Evolutionary conservation across 2,888 invertebrate genomes (phyloP), one percentile per base, ranked within the genome.

Genomic region (Mactromeris polynyma): DNA sequence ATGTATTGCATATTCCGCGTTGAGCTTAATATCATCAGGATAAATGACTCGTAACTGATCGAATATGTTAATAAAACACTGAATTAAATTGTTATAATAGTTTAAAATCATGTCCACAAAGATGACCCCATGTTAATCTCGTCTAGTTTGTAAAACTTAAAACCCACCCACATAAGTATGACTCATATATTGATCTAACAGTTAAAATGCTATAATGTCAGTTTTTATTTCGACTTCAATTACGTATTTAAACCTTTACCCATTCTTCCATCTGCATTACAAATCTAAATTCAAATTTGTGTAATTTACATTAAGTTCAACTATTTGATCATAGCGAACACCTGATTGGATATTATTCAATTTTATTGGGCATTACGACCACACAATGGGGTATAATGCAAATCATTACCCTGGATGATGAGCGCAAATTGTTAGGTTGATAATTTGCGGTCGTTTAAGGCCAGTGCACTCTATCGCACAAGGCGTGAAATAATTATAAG

Each of bases 271-370:
- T 64, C 26, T 64, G 26, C 6, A 26, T 64, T 64, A 26, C 58
- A 64, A 64, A 64, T 64, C 26, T 64, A 64, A 64, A 64, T 64
- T 26, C 21, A 64, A 26, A 7, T 64, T 64, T 4, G 36, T 73
- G 33, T 73, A 17, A 36, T 73, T 33, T 73, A 73, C 26, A 17
- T 36, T 33, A 26, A 1, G 73, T 26, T 73, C 73, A 17, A 19
- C 36, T 73, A 33, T 26, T 36, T 73, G 73, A 73, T 73, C 73
- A 17, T 1, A 73, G 58, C n/a, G 26, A 7, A 9, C 26, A 26
- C n/a, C 1, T n/a, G n/a, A 73, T 73, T 19, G 33, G 73, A 33
- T 73, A 21, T 73, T 73, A 73, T 73, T 73, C 73, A 73, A 73
- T 36, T 73, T 33, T 73, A 73, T 73, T 73, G 36, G 73, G 17